Evolutionary conservation across 1,140 invertebrate genomes (phyloP), one percentile per base, ranked within the genome.

Genomic region (Myzus persicae): DNA sequence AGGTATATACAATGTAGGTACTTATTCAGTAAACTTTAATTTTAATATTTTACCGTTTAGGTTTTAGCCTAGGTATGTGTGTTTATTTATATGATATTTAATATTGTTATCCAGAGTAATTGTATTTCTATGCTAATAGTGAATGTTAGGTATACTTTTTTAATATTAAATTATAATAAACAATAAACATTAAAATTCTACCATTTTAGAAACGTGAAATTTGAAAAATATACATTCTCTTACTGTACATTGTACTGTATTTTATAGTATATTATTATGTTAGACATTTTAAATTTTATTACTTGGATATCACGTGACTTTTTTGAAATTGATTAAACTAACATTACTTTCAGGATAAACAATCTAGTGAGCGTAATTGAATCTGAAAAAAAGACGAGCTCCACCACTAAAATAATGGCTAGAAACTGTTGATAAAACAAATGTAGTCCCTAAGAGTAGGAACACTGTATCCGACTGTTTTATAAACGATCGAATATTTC

Each of bases 401-500:
- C 42, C 82, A 42, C 24, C 11, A 38, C 40, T 22, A 36, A 88
- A 89, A 26, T 89, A 67, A 67, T 90, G 38, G 54, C 20, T 67
- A n/a, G 38, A 40, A 67, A 24, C 38, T 54, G 54, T 40, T 90
- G 51, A 67, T 40, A 90, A n/a, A 42, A 90, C 51, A 90, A 90
- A 90, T 90, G 89, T n/a, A 67, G 67, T 67, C 8, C 38, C 20
- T 42, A 20, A 59, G 14, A 42, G 14, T 20, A 46, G 85, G 24
- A 44, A 24, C 51, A 59, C 36, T 59, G 38, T 59, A 51, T 31
- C 26, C 31, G 40, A 90, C 54, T 42, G 38, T 90, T 90, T 90
- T 67, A 67, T 90, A 90, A 90, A 67, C 26, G 51, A 90, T 90
- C 14, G 89, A 67, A 36, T 89, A 90, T 90, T 90, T 67, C 31